Base-by-base conservation (phyloP, 2,888 invertebrate species). In the Leptinotarsa peninsularis region DNA sequence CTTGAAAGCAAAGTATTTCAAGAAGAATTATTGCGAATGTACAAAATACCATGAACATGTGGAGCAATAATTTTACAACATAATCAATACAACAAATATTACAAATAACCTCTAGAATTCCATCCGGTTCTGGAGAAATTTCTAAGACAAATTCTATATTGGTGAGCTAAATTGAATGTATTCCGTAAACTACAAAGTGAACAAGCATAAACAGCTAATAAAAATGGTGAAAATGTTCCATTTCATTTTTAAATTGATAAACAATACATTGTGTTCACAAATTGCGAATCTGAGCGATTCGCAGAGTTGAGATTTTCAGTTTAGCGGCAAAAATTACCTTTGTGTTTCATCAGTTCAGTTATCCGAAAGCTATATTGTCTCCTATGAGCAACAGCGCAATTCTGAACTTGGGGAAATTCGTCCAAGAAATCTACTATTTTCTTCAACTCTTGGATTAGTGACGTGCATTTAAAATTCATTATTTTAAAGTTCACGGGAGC, bases 141-240 rank as follows among this genome's bases (percentile, higher is more conserved):
- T 78, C 81, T 80, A 82, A 78, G 80, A 82, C 74, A 81, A 43
- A 79, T 80, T 82, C 83, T 83, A 84, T 83, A 82, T 79, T 76
- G 72, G 82, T 84, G 83, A 84, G 84, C 85, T 85, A 84, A 83
- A 80, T 82, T 81, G 81, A 74, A 75, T 81, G 81, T 78, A 81
- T 81, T 79, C 81, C 79, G 60, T 74, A 73, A 77, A 80, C 83
- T 82, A 83, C 81, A 77, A 73, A 76, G 82, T 84, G 82, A 82
- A 82, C 81, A 75, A 78, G 73, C 69, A 73, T 77, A 78, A 83
- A 82, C 81, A 83, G 81, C 82, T 84, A 84, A 83, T 81, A 33
- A 81, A 82, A 81, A 78, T 81, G 78, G 78, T 49, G n/a, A 70
- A 70, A 70, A 58, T 49, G 27, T n/a, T 70, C 54, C 70, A 70